These are phyloP conservation scores for Noctua comes DNA, from an alignment of 2,888 invertebrate genomes.

Conservation along the genomic window DNA sequence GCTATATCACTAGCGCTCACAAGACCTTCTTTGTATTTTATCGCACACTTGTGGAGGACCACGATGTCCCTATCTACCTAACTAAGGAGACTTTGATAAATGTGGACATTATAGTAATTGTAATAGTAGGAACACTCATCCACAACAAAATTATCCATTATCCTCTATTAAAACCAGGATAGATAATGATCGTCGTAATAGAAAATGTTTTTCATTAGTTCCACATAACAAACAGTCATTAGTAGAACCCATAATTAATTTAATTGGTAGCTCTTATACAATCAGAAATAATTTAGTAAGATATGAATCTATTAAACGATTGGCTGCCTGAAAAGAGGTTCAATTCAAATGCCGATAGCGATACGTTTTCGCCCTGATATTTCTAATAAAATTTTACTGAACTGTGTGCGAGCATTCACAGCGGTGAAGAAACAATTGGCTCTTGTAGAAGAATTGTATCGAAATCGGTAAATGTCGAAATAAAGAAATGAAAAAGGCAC, in stretches of 20 bases:
- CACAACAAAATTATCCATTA: slow-evolving; percentile 1
- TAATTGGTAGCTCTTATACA: slow-evolving; percentile 24
- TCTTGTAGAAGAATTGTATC: slow-evolving; percentile 21
- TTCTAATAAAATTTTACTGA: slow-evolving; percentile 41
- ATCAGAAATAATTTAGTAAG: slow-evolving; percentile 7
- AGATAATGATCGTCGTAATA: slow-evolving; percentile 11
- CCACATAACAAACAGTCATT: slow-evolving; percentile 5
- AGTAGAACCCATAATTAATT: slow-evolving; percentile 17
- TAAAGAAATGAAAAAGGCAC: slow-evolving; percentile 29
- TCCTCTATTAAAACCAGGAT: not conserved
- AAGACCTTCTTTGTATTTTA: not conserved
- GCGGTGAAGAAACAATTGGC: slow-evolving; percentile 40
- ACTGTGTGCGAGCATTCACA: slow-evolving; percentile 38
- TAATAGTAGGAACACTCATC: not conserved
- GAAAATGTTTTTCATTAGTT: slow-evolving; percentile 3
- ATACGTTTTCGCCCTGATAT: slow-evolving; percentile 37
- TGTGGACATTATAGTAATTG: not conserved
- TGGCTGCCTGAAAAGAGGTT: slow-evolving; percentile 5
- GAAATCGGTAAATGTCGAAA: slow-evolving; percentile 26
- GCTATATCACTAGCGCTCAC: not conserved
- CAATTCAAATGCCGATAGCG: slow-evolving; percentile 21
- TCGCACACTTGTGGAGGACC: not conserved
- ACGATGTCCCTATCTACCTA: not conserved
- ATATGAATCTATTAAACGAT: slow-evolving; percentile 25
- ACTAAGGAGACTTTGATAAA: not conserved